Conservation (phyloP, 2,113 vertebrate genomes). For the Scomber colias region DNA sequence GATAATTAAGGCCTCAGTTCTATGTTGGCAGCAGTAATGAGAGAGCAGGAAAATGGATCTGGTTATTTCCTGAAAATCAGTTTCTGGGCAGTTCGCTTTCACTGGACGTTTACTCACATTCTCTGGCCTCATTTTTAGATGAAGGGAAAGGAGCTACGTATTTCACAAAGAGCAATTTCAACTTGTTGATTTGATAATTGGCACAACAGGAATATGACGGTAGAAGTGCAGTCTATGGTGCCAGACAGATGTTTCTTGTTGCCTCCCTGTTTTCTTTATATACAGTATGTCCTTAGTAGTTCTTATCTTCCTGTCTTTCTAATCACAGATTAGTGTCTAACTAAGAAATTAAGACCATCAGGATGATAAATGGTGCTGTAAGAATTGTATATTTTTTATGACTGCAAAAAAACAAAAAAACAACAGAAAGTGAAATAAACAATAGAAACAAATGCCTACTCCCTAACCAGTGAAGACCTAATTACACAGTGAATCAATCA, state of each 20-base stretch:
- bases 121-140: constrained; percentile 3
- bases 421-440: constrained; percentile 3
- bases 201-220: background rate
- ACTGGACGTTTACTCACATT: constrained; percentile 8
- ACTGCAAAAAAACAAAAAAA: background rate
- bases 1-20: constrained; percentile 8
- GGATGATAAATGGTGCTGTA: background rate
- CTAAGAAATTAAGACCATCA: constrained; percentile 13
- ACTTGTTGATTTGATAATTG: constrained; percentile 43
- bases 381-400: constrained; percentile 3
- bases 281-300: background rate
- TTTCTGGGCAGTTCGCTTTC: background rate
- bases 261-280: background rate
- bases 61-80: background rate
- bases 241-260: constrained; percentile 16
- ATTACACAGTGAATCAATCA: constrained; percentile 42
- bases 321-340: background rate
- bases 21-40: constrained; percentile 8
- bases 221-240: background rate
- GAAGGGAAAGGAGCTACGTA: background rate
- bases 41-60: background rate
- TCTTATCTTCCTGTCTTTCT: constrained; percentile 2
- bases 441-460: background rate
- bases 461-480: constrained; percentile 14
- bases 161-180: constrained; percentile 1